Evolutionary conservation across 2,113 vertebrate species (phyloP).

Genomic region (Talpa occidentalis): DNA sequence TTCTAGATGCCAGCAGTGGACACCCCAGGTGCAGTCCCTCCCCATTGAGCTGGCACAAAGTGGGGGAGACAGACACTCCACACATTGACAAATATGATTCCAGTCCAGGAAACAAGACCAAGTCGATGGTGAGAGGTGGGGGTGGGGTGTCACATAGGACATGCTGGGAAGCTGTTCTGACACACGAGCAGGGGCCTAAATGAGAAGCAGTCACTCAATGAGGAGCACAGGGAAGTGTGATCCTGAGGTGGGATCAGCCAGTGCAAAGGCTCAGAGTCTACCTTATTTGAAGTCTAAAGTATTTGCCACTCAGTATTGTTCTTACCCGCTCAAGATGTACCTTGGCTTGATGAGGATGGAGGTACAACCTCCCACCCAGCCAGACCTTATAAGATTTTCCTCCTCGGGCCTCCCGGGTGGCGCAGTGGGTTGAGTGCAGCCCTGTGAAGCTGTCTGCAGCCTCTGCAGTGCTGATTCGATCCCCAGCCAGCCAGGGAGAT

Average conservation of each 20-base stretch:
- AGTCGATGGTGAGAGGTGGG: fast-evolving
- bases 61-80: background rate
- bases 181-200: fast-evolving
- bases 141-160: fast-evolving
- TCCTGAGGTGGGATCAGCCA: background rate
- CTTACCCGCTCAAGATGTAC: background rate
- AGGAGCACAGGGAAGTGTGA: background rate
- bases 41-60: background rate
- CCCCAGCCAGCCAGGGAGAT: too few relatives aligned
- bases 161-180: background rate
- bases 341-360: background rate
- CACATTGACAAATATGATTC: background rate
- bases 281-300: background rate
- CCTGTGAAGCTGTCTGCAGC: too few relatives aligned
- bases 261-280: background rate
- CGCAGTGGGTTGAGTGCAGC: too few relatives aligned
- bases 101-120: background rate
- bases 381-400: too few relatives aligned
- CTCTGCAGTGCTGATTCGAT: too few relatives aligned
- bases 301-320: background rate
- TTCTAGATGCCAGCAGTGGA: fast-evolving
- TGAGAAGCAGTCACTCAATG: background rate
- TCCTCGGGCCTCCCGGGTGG: too few relatives aligned
- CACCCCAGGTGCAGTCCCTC: too few relatives aligned
- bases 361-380: background rate